These are phyloP conservation scores for Actinostola sp. DNA, from an alignment of 92 coral and sea anemone genomes.

Conservation along the genomic window DNA sequence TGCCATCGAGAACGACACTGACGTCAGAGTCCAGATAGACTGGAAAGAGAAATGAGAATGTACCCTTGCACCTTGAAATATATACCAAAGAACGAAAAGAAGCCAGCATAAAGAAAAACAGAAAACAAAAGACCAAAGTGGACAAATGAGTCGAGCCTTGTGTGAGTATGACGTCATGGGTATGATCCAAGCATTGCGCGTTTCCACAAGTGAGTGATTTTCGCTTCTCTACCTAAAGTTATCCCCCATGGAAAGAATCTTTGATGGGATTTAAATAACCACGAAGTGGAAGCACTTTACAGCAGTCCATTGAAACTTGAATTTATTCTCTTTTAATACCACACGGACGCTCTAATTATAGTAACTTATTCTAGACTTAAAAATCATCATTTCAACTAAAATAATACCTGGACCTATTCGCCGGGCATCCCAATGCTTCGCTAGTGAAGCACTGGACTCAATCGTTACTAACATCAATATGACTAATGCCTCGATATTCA, in stretches of 20 bases:
- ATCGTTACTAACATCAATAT: not conserved
- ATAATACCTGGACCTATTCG: too few species aligned
- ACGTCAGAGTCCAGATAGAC: not conserved
- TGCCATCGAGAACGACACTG: too few species aligned
- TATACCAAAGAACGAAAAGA: not conserved
- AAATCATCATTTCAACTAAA: too few species aligned
- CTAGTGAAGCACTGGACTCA: conserved; percentile 1
- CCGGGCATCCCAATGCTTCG: not conserved
- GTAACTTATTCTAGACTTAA: not conserved
- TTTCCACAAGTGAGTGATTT: not conserved
- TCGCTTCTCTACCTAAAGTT: not conserved
- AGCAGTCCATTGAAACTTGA: not conserved
- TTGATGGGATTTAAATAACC: too few species aligned
- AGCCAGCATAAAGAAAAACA: conserved; percentile 15
- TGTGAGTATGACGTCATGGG: conserved; percentile 9
- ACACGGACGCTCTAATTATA: conserved; percentile 2
- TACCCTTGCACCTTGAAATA: too few species aligned
- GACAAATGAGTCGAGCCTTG: not conserved
- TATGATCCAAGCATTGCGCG: conserved; percentile 4
- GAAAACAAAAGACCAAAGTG: not conserved
- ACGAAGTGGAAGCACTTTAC: too few species aligned
- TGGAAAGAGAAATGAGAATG: not conserved
- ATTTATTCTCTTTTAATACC: conserved; percentile 3
- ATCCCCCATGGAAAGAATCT: too few species aligned
- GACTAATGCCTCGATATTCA: not conserved